These are phyloP conservation scores for Clanis bilineata DNA, from an alignment of 2,888 invertebrate genomes.

Conservation along the genomic window DNA sequence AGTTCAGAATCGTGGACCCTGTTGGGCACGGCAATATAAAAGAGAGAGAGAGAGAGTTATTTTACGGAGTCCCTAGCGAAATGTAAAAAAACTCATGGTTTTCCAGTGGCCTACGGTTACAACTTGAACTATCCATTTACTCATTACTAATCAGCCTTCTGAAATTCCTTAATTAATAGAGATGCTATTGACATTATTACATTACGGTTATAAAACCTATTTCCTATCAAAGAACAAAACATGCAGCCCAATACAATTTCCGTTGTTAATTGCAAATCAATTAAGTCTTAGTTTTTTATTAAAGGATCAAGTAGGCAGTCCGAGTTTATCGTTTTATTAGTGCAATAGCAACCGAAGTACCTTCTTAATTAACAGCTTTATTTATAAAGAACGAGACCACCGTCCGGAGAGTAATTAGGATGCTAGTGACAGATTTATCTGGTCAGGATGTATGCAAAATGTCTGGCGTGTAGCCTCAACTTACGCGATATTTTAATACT, in stretches of 20 bases:
- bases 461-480: neutral
- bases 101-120: too few species aligned
- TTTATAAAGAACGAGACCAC: slow-evolving; percentile 76
- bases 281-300: slow-evolving; percentile 51
- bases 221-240: slow-evolving; percentile 31
- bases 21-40: too few species aligned
- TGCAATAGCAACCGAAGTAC: slow-evolving; percentile 65
- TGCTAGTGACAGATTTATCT: slow-evolving; percentile 19
- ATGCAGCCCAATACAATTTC: slow-evolving; percentile 33
- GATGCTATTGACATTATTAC: too few species aligned
- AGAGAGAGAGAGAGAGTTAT: too few species aligned
- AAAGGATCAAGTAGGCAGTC: slow-evolving; percentile 71
- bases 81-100: too few species aligned
- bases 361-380: slow-evolving; percentile 75
- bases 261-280: slow-evolving; percentile 56
- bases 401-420: slow-evolving; percentile 59
- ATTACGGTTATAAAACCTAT: too few species aligned
- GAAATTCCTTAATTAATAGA: too few species aligned
- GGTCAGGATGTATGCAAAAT: neutral
- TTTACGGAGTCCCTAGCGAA: too few species aligned
- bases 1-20: too few species aligned
- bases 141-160: too few species aligned
- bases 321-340: slow-evolving; percentile 68
- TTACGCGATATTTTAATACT: too few species aligned
- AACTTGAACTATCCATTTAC: too few species aligned